Base-by-base conservation (phyloP, 2,113 vertebrate genomes). In the Syngnathus typhle region DNA sequence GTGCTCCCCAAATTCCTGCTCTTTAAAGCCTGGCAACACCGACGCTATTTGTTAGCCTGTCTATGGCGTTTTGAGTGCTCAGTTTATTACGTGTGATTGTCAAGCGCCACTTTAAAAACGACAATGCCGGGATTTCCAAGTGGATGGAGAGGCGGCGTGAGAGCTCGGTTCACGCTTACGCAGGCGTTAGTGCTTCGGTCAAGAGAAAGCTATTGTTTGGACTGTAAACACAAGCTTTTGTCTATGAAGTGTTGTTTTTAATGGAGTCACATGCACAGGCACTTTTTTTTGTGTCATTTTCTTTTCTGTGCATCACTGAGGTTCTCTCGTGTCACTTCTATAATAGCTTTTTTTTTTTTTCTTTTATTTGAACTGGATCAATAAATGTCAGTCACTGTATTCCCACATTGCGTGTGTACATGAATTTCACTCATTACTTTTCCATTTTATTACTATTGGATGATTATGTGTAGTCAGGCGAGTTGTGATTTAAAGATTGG, bases 201-300 rank as follows among this genome's bases (percentile, higher is more conserved):
- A 58, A 82, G 74, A 69, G 73, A 80, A 78, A 81, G 82, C 75
- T 82, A 72, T 82, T 87, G 79, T 85, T 84, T 80, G 71, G 73
- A 78, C 82, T 71, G 75, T 73, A 88, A 86, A 82, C 82, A 73
- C 63, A 10, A 70, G 78, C 82, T 46, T 72, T 85, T 89, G 82
- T 85, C 67, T 64, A 23, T 79, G 65, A 63, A 85, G 82, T 69
- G 54, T 44, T 21, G 77, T 74, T 78, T 75, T 86, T 2, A 32
- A 32, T 32, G 13, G 60, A 81, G 67, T 60, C 58, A 39, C 10
- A 0, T 12, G 85, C 78, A 82, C 83, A 83, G 69, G 66, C 74
- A 73, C 83, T 74, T 83, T 76, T 69, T 69, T 62, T 60, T 52
- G 70, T 76, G 55, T 69, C 66, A 78, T 70, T 85, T 78, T 78